Percentiles rank a stretch among this genome's conserved stretches.
Evolutionary conservation across 1,140 invertebrate species (phyloP).

Genomic region (Elysia chlorotica): DNA sequence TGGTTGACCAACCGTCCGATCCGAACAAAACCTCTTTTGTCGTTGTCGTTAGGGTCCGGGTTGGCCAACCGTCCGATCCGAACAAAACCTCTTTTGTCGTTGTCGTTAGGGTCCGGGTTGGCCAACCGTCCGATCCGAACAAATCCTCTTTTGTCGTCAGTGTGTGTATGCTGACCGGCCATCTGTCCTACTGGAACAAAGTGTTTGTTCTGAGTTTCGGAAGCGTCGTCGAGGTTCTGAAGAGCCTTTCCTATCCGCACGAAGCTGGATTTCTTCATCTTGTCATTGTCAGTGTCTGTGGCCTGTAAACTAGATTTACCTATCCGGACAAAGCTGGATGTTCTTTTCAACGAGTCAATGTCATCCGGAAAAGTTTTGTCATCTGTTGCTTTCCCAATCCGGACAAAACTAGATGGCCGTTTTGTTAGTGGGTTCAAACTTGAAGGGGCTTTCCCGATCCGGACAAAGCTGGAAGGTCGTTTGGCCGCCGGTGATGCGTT

Average conservation of each 20-base stretch:
- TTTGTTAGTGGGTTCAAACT: conserved; percentile 4
- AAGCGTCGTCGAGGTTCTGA: too few species aligned
- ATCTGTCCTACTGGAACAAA: too few species aligned
- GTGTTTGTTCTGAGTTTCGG: too few species aligned
- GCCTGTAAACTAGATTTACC: conserved; percentile 5
- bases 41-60: too few species aligned
- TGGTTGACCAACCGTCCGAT: too few species aligned
- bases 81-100: not conserved
- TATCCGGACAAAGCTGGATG: conserved; percentile 14
- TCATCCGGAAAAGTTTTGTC: too few species aligned
- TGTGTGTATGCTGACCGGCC: not conserved
- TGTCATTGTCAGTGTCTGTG: not conserved
- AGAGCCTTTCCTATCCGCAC: conserved; percentile 12
- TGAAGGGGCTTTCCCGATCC: conserved; percentile 6
- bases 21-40: too few species aligned
- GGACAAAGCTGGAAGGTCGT: conserved; percentile 19
- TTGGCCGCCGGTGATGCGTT: too few species aligned
- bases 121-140: too few species aligned
- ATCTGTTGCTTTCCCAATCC: conserved; percentile 1
- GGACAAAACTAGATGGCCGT: conserved; percentile 19
- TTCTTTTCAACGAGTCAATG: not conserved
- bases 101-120: conserved; percentile 8
- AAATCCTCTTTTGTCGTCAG: too few species aligned
- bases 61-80: too few species aligned
- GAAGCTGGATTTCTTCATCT: not conserved